These are phyloP conservation scores for Sylvia borin DNA, from an alignment of 2,797 vertebrate species.

Conservation along the genomic window DNA sequence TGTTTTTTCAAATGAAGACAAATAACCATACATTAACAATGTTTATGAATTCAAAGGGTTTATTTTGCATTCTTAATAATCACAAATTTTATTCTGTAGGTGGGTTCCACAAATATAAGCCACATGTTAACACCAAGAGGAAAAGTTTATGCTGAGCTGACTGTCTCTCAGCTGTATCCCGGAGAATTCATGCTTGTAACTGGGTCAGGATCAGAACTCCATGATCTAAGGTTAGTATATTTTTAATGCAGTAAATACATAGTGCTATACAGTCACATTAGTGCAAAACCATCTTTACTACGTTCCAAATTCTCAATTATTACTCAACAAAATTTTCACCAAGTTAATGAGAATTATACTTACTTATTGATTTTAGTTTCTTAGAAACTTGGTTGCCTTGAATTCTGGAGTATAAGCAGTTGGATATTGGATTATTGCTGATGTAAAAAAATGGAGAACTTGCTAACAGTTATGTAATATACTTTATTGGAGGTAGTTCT, in stretches of 20 bases:
- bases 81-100: slow-evolving; percentile 73
- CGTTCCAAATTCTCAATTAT: not conserved
- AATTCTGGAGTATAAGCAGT: not conserved
- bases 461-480: slow-evolving; percentile 14
- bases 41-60: not conserved
- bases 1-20: not conserved
- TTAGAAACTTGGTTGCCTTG: not conserved
- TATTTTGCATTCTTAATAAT: slow-evolving; percentile 4
- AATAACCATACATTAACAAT: not conserved
- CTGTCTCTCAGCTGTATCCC: slow-evolving; percentile 86
- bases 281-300: not conserved
- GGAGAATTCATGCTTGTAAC: slow-evolving; percentile 93
- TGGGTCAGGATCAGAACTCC: slow-evolving; percentile 94
- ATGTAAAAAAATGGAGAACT: not conserved
- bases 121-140: slow-evolving; percentile 94
- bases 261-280: not conserved
- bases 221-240: slow-evolving; percentile 88
- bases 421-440: not conserved
- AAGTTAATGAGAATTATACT: not conserved
- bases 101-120: slow-evolving; percentile 94
- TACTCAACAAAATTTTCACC: not conserved
- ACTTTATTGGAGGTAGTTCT: not conserved
- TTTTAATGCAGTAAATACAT: not conserved
- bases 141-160: slow-evolving; percentile 92
- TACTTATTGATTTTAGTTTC: not conserved